A percentile compares a stretch with the other conserved stretches of the same genome.
Conservation (phyloP, 2,888 invertebrate species). For the Drosophila meridionalis region DNA sequence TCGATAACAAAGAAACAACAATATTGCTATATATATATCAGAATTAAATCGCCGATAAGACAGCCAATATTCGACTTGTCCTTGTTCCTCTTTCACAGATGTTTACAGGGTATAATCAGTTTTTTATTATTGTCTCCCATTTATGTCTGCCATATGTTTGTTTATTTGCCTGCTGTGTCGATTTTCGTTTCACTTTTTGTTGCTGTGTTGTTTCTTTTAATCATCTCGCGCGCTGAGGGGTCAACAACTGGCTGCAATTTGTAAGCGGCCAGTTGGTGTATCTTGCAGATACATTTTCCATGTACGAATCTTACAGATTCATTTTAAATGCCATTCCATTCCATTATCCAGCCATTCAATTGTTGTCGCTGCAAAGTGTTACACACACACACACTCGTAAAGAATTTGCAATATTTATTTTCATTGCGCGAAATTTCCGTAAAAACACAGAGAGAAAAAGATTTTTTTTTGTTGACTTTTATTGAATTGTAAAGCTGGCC, state of each 20-base stretch:
- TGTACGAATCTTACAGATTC: constrained; percentile 40
- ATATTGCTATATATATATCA: not conserved
- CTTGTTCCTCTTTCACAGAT: not conserved
- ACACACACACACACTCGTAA: constrained; percentile 20
- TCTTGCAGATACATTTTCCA: constrained; percentile 10
- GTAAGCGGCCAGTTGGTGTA: constrained; percentile 17
- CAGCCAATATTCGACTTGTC: not conserved
- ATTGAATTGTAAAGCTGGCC: constrained; percentile 57
- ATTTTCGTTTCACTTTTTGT: constrained; percentile 21
- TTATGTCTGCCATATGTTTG: constrained; percentile 76
- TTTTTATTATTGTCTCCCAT: constrained; percentile 61
- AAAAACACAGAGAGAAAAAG: constrained; percentile 6
- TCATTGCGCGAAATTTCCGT: constrained; percentile 24
- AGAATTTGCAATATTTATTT: constrained; percentile 65
- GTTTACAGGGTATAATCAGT: constrained; percentile 8
- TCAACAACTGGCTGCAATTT: constrained; percentile 60
- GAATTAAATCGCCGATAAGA: not conserved
- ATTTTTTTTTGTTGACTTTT: constrained; percentile 31
- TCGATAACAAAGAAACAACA: not conserved
- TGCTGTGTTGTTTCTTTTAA: not conserved
- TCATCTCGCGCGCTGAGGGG: constrained; percentile 38
- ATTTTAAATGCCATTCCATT: constrained; percentile 30
- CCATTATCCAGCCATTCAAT: constrained; percentile 44
- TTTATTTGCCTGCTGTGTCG: constrained; percentile 29
- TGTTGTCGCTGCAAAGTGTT: constrained; percentile 60